These are phyloP conservation scores for Dicyrtoma fusca DNA, from an alignment of 2,888 invertebrate genomes.

Conservation along the genomic window DNA sequence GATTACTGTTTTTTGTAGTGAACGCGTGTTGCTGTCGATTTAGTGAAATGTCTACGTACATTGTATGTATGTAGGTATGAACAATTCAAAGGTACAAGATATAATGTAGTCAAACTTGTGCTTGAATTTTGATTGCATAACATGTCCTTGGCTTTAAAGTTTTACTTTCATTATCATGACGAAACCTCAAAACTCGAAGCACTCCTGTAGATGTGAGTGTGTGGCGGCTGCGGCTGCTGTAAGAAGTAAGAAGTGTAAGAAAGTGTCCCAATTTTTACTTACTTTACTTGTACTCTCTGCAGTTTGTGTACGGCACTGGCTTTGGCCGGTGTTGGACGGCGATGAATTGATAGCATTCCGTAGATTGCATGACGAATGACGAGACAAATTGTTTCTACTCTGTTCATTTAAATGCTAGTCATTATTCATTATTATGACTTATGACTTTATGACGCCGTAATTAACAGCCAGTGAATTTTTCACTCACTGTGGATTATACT, in stretches of 20 bases:
- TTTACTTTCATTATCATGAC: slow-evolving; percentile 39
- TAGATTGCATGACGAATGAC: neutral
- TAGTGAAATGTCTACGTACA: neutral
- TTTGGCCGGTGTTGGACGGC: slow-evolving; percentile 20
- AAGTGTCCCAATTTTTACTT: slow-evolving; percentile 26
- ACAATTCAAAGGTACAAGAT: neutral
- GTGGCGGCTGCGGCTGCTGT: neutral
- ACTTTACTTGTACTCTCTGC: too few relatives aligned
- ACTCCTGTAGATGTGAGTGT: neutral
- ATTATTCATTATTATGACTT: neutral
- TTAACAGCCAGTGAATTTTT: neutral
- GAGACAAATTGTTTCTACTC: neutral
- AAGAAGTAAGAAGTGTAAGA: neutral
- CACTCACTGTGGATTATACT: too few relatives aligned
- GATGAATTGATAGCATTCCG: slow-evolving; percentile 11
- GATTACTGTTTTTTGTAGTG: neutral
- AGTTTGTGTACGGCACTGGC: too few relatives aligned
- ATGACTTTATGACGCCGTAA: neutral
- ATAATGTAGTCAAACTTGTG: slow-evolving; percentile 20
- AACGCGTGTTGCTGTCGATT: neutral
- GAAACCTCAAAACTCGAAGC: slow-evolving; percentile 23
- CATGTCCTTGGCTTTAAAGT: slow-evolving; percentile 34
- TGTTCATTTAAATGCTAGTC: neutral
- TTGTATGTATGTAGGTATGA: neutral
- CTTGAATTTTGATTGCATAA: slow-evolving; percentile 11